Evolutionary conservation across 2,888 invertebrate species (phyloP).

Genomic region (Ochlodes sylvanus): DNA sequence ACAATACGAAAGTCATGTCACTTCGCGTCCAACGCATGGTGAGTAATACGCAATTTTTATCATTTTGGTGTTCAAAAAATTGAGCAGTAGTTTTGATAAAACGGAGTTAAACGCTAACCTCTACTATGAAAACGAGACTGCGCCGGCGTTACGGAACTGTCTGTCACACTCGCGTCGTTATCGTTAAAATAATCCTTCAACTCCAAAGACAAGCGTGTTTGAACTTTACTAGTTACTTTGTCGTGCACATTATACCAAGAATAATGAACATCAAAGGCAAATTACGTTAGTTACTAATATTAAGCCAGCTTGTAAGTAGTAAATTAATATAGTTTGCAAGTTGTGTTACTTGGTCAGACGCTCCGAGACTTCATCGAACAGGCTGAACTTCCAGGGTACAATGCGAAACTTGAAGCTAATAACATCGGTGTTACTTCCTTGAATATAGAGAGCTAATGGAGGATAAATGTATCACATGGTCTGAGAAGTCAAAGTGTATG

Average conservation of each 20-base stretch:
- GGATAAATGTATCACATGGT: neutral
- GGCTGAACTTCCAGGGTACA: conserved; percentile 31
- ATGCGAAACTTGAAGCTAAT: conserved; percentile 38
- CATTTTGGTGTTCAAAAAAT: no score
- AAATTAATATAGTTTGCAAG: conserved; percentile 47
- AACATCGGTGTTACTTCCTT: conserved; percentile 28
- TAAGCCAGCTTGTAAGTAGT: conserved; percentile 34
- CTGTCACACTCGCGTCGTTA: neutral
- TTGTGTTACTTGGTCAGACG: conserved; percentile 43
- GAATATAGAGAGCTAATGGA: neutral
- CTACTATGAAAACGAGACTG: no score
- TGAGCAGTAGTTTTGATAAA: no score
- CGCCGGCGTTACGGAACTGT: no score
- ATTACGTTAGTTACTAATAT: conserved; percentile 35
- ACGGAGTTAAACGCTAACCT: no score
- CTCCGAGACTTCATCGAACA: conserved; percentile 40
- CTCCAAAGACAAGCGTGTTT: conserved; percentile 10
- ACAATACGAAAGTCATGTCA: no score
- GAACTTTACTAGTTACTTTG: conserved; percentile 6
- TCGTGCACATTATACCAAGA: neutral
- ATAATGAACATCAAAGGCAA: conserved; percentile 28
- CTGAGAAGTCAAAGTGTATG: no score
- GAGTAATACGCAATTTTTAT: no score
- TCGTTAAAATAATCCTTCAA: conserved; percentile 13
- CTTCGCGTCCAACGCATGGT: no score